phyloP scores from a whole-genome alignment of 2,113 vertebrate species.

The Okapia johnstoni region DNA sequence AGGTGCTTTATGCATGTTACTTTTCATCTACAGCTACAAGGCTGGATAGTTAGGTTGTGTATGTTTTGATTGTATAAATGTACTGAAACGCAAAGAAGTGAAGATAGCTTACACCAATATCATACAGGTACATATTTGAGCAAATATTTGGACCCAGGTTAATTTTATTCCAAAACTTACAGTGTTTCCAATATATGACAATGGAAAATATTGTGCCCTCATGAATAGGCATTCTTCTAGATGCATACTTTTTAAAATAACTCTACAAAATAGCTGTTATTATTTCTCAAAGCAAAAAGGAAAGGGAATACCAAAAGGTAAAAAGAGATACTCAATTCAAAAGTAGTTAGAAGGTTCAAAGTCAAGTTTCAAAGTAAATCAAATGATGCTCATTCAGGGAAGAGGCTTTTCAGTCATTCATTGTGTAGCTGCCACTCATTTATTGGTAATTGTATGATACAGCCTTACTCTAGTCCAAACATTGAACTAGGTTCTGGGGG shows the following conservation, averaged over 20 bases:
- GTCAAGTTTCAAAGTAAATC: background rate
- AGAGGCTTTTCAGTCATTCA: background rate
- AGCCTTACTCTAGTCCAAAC: background rate
- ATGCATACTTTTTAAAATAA: background rate
- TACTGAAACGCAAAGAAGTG: background rate
- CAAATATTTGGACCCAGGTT: background rate
- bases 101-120: background rate
- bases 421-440: background rate
- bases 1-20: background rate
- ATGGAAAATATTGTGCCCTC: background rate
- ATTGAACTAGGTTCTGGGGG: background rate
- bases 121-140: background rate
- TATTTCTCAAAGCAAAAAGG: background rate
- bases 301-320: background rate
- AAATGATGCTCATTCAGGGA: background rate
- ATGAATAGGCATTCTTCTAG: background rate
- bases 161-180: constrained; percentile 8
- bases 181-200: background rate
- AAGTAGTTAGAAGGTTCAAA: background rate
- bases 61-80: constrained; percentile 4
- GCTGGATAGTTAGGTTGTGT: background rate
- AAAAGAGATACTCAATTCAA: background rate
- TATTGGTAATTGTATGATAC: background rate
- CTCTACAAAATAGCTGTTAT: background rate
- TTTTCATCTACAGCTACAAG: background rate